Conservation (phyloP, 2,888 invertebrate genomes). For the Drosophila longiperda region DNA sequence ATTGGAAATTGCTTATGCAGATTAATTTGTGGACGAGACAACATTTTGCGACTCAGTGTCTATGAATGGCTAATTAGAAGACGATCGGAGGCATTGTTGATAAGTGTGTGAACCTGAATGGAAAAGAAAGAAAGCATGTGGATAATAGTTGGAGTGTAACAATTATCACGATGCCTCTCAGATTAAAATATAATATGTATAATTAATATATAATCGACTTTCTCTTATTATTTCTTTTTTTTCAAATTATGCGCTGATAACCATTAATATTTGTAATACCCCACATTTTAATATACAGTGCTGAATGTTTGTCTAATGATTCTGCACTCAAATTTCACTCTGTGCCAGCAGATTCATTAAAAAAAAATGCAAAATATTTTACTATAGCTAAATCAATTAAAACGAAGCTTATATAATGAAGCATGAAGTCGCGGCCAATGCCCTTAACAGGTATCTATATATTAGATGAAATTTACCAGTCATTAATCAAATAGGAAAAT, state of each 20-base stretch:
- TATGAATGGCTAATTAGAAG: slow-evolving; percentile 33
- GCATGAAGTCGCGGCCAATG: slow-evolving; percentile 57
- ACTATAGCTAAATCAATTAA: slow-evolving; percentile 65
- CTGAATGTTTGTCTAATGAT: slow-evolving; percentile 55
- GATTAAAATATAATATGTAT: background rate
- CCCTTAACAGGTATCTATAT: slow-evolving; percentile 43
- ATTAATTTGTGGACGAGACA: slow-evolving; percentile 22
- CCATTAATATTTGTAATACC: slow-evolving; percentile 48
- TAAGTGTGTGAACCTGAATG: background rate
- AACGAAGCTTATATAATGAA: slow-evolving; percentile 68
- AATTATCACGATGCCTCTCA: background rate
- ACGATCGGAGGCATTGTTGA: background rate
- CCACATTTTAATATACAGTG: slow-evolving; percentile 40
- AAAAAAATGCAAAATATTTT: slow-evolving; percentile 48
- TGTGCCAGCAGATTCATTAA: slow-evolving; percentile 57
- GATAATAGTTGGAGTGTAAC: background rate
- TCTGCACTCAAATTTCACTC: slow-evolving; percentile 60
- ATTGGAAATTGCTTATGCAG: slow-evolving; percentile 20
- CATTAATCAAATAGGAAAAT: slow-evolving; percentile 74
- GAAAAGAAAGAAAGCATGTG: slow-evolving; percentile 19
- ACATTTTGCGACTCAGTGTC: slow-evolving; percentile 10
- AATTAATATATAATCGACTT: slow-evolving; percentile 1
- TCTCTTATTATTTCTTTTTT: background rate
- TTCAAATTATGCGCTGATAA: background rate
- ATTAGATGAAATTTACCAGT: slow-evolving; percentile 55